Conservation (phyloP, 2,888 invertebrate genomes). For the Elegia similella region DNA sequence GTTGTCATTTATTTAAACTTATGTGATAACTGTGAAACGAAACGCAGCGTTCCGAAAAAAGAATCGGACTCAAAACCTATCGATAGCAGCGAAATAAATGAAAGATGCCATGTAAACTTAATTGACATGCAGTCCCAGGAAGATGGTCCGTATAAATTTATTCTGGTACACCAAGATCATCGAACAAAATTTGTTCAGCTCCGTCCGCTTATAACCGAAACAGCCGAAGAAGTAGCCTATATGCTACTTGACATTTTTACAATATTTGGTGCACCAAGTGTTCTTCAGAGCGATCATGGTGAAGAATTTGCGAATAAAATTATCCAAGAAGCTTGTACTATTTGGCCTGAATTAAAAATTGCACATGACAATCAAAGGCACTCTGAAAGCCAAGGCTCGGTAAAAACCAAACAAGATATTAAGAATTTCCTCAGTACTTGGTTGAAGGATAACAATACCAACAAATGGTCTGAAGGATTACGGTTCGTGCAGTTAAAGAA, state of each 20-base stretch:
- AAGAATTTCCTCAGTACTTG: slow-evolving; percentile 48
- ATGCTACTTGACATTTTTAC: slow-evolving; percentile 47
- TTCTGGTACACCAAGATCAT: slow-evolving; percentile 50
- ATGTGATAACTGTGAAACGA: slow-evolving; percentile 25
- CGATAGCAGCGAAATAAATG: slow-evolving; percentile 29
- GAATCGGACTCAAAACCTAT: not conserved
- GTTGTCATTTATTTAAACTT: slow-evolving; percentile 25
- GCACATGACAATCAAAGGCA: slow-evolving; percentile 50
- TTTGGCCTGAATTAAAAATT: slow-evolving; percentile 47
- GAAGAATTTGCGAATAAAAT: slow-evolving; percentile 40
- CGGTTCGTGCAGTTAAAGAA: slow-evolving; percentile 55
- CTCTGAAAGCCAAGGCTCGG: slow-evolving; percentile 40
- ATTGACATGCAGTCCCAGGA: slow-evolving; percentile 41
- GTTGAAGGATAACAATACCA: slow-evolving; percentile 43
- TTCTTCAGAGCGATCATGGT: slow-evolving; percentile 47
- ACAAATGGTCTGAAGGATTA: slow-evolving; percentile 54
- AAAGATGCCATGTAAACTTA: slow-evolving; percentile 42
- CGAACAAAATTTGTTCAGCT: slow-evolving; percentile 52
- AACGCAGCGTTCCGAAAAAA: slow-evolving; percentile 14
- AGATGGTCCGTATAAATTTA: slow-evolving; percentile 40
- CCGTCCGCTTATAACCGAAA: slow-evolving; percentile 42
- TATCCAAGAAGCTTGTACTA: slow-evolving; percentile 28
- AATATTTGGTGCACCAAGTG: slow-evolving; percentile 46
- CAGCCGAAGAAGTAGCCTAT: slow-evolving; percentile 45
- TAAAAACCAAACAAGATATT: slow-evolving; percentile 48